Conservation (phyloP, 2,113 vertebrate genomes). For the Pandion haliaetus region DNA sequence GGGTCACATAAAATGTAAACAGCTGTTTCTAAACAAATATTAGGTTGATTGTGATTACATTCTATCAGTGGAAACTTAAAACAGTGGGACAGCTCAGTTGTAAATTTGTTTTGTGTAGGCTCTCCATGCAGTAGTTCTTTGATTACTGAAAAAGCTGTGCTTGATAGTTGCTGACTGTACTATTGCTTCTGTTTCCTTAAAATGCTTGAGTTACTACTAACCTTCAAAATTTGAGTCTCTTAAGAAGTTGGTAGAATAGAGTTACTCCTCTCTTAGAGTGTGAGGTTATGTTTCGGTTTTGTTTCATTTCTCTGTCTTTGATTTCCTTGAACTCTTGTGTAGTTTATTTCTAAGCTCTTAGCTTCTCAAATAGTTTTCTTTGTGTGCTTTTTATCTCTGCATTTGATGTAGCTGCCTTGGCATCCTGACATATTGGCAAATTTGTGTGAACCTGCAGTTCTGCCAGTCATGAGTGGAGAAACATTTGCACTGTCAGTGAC, state of each 20-base stretch:
- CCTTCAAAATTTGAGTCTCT: background rate
- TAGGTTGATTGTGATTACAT: background rate
- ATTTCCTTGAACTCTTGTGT: background rate
- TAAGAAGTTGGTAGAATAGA: background rate
- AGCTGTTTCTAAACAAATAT: background rate
- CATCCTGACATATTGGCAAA: background rate
- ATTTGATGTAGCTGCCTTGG: background rate
- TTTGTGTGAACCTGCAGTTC: background rate
- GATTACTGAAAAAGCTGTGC: background rate
- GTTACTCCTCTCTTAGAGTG: background rate
- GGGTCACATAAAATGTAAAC: background rate
- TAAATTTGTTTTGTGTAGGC: background rate
- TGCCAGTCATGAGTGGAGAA: background rate
- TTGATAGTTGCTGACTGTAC: background rate
- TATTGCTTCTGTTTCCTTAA: background rate
- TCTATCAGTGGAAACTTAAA: background rate
- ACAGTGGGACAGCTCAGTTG: fast-evolving
- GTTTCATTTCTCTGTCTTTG: background rate
- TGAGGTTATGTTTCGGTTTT: background rate
- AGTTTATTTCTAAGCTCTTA: background rate
- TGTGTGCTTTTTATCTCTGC: background rate
- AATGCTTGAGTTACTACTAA: background rate
- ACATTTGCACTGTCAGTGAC: background rate
- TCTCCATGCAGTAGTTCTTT: background rate
- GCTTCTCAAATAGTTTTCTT: background rate